phyloP scores from a whole-genome alignment of 2,113 vertebrate genomes.

The Leiothrix lutea region DNA sequence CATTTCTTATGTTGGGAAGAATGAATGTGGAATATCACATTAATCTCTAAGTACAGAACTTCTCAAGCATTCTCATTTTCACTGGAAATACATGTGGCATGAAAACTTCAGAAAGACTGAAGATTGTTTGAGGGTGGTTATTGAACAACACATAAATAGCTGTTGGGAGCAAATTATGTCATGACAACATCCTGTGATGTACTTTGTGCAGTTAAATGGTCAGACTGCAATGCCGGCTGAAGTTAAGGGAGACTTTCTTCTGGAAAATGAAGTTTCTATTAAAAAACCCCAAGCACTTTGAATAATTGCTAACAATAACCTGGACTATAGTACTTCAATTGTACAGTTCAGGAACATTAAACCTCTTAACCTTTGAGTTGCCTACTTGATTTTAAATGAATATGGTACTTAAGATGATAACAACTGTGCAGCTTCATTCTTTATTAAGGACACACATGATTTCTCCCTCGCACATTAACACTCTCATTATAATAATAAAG shows the following conservation, averaged over 20 bases:
- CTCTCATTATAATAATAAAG: conserved; percentile 65
- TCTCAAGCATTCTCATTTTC: background rate
- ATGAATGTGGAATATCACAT: background rate
- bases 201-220: background rate
- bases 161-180: background rate
- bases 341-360: conserved; percentile 70
- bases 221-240: background rate
- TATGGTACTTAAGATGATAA: conserved; percentile 68
- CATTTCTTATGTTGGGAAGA: background rate
- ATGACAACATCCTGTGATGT: background rate
- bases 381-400: conserved; percentile 72
- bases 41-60: background rate
- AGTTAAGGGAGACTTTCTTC: conserved; percentile 8
- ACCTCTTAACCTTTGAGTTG: conserved; percentile 74
- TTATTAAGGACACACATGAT: conserved; percentile 64
- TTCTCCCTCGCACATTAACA: conserved; percentile 27
- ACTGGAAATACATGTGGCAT: background rate
- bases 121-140: background rate
- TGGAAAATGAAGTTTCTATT: conserved; percentile 42
- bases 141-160: background rate
- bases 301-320: conserved; percentile 69
- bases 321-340: conserved; percentile 55
- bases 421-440: conserved; percentile 46
- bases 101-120: background rate
- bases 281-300: background rate